These are phyloP conservation scores for Lepidurus packardi DNA, from an alignment of 1,140 invertebrate genomes.

Conservation along the genomic window DNA sequence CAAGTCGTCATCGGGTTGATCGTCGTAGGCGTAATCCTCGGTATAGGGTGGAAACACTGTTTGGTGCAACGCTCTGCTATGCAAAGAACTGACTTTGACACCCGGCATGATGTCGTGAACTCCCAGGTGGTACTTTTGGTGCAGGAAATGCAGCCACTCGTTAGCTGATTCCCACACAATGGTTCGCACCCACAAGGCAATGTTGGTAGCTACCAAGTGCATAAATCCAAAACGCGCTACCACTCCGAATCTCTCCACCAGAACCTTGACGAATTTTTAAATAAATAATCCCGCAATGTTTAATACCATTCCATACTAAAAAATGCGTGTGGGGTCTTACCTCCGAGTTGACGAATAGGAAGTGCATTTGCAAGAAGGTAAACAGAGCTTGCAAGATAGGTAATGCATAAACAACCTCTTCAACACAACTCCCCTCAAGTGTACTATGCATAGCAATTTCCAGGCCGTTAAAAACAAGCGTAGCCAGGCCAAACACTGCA, in stretches of 20 bases:
- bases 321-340: constrained; percentile 43
- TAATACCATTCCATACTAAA: no score
- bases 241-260: constrained; percentile 53
- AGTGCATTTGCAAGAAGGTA: constrained; percentile 64
- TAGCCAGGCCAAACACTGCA: constrained; percentile 60
- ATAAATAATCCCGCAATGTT: no score
- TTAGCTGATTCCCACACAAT: constrained; percentile 55
- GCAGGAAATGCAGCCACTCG: constrained; percentile 52
- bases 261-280: constrained; percentile 44
- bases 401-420: constrained; percentile 55
- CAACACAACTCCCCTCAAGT: constrained; percentile 52
- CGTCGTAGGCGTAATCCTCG: constrained; percentile 29
- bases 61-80: constrained; percentile 41
- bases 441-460: constrained; percentile 59
- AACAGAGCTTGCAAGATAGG: constrained; percentile 62
- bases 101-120: constrained; percentile 36
- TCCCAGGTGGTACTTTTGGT: constrained; percentile 43
- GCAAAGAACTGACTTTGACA: background rate
- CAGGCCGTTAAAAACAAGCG: constrained; percentile 59
- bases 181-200: constrained; percentile 56
- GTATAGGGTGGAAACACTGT: constrained; percentile 46
- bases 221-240: constrained; percentile 55
- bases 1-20: background rate
- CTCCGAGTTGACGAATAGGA: constrained; percentile 64
- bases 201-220: constrained; percentile 56